phyloP scores from a whole-genome alignment of 2,888 invertebrate genomes.

The Drosophila hamatofila region DNA sequence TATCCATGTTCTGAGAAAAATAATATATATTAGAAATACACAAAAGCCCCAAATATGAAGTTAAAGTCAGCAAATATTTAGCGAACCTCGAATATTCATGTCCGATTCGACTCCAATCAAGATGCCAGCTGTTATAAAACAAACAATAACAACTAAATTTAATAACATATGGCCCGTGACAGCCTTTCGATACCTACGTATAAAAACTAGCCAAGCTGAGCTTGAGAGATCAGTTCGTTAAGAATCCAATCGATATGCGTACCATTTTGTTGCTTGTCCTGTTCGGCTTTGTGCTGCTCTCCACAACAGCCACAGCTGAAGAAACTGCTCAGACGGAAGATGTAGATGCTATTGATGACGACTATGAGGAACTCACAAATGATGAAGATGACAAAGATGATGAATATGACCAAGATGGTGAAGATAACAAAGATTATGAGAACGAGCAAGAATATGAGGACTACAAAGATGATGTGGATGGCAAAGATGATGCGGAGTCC shows the following conservation, averaged over 20 bases:
- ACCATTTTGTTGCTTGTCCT: constrained; percentile 55
- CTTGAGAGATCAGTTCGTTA: constrained; percentile 52
- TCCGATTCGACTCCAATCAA: constrained; percentile 28
- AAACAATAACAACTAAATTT: constrained; percentile 46
- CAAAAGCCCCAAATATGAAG: not conserved
- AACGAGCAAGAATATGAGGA: not conserved
- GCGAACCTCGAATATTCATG: constrained; percentile 14
- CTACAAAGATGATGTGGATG: not conserved
- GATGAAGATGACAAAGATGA: not conserved
- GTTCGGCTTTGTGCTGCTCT: constrained; percentile 63
- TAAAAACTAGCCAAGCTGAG: constrained; percentile 42
- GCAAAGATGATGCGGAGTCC: too few species aligned
- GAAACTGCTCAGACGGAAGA: not conserved
- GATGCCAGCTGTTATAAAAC: constrained; percentile 51
- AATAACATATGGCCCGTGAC: constrained; percentile 1
- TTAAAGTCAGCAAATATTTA: constrained; percentile 51
- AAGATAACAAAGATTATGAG: not conserved
- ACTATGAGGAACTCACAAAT: not conserved
- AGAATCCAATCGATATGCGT: constrained; percentile 57
- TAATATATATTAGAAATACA: not conserved
- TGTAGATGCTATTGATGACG: not conserved
- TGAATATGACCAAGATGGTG: not conserved
- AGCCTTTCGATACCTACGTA: constrained; percentile 22
- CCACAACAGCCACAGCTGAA: constrained; percentile 34
- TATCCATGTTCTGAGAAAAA: constrained; percentile 32